Evolutionary conservation across 2,888 invertebrate genomes (phyloP).

Genomic region (Dasysyrphus tricinctus): DNA sequence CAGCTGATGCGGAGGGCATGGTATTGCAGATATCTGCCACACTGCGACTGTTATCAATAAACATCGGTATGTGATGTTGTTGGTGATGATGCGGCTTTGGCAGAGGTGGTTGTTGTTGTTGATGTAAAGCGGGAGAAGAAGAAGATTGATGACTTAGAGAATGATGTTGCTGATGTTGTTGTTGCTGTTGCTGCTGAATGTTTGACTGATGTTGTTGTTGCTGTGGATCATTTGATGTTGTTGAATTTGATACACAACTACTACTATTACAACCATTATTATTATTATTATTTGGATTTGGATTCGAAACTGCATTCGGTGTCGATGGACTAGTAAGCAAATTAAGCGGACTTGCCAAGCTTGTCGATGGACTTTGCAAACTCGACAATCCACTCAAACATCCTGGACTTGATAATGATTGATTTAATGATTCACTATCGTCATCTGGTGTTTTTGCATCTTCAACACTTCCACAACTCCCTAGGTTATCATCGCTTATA

Average conservation of each 20-base stretch:
- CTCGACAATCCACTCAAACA: constrained; percentile 88
- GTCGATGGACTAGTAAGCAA: constrained; percentile 87
- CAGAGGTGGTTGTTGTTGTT: constrained; percentile 63
- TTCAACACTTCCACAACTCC: constrained; percentile 91
- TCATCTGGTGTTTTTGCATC: constrained; percentile 88
- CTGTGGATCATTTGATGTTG: constrained; percentile 60
- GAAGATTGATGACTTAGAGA: constrained; percentile 72
- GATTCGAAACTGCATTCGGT: constrained; percentile 77
- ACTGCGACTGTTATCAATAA: constrained; percentile 56
- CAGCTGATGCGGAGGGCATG: constrained; percentile 32
- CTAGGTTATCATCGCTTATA: constrained; percentile 89
- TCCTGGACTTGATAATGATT: constrained; percentile 86
- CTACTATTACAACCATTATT: constrained; percentile 46
- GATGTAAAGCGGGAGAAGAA: constrained; percentile 67
- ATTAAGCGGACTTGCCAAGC: constrained; percentile 91
- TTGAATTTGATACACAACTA: constrained; percentile 62
- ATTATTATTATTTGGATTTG: constrained; percentile 26
- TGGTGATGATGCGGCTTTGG: constrained; percentile 51
- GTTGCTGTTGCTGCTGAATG: constrained; percentile 41
- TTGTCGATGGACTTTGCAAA: constrained; percentile 88
- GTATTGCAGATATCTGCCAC: constrained; percentile 45
- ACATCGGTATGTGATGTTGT: constrained; percentile 63
- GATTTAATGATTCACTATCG: constrained; percentile 87
- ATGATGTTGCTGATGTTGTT: constrained; percentile 63
- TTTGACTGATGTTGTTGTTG: constrained; percentile 63